Evolutionary conservation across 2,797 vertebrate genomes (phyloP), one percentile per base, ranked within the genome.

Genomic region (Amblyopsis hoosieri): DNA sequence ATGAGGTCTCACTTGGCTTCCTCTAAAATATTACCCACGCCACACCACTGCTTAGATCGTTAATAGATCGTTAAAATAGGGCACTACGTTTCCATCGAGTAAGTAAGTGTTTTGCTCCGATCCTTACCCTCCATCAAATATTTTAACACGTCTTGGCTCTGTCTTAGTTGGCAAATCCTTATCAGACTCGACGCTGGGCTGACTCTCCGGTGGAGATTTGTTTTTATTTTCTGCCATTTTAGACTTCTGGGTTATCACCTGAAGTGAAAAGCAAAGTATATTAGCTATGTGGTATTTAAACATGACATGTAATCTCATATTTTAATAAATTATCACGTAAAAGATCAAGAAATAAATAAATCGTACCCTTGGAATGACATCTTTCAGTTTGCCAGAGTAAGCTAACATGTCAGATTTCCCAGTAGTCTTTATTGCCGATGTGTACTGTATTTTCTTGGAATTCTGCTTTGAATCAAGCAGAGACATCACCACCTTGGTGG

Each of bases 91-190:
- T 23, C 3, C 23, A 23, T 23, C 23, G 3, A 23, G 23, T 23
- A 3, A 23, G 23, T 3, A 23, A 23, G 23, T 23, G 23, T 42
- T 12, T 23, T 15, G 2, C 15, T 56, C 56, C 29, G 6, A 46
- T 83, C 91, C 96, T 74, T 94, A 94, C 98, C 98, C 98, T 90
- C 98, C 98, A 85, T 99, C 98, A 87, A 99, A 99, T 91, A 99
- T 99, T 92, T 97, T 98, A 82, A 99, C 94, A 75, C 98, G 93
- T 82, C 96, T 94, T 55, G 96, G 97, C 86, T 98, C 95, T 53
- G 87, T 90, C 93, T 96, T 96, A 74, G 92, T 89, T 75, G 91
- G 85, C 64, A 89, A 81, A 64, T 99, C 96, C 86, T 95, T 97
- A 80, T 98, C 96, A 2, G 95, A 93, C 65, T 98, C 97, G 65